Evolutionary conservation across 2,113 vertebrate genomes (phyloP).

Genomic region (Sceloporus undulatus): DNA sequence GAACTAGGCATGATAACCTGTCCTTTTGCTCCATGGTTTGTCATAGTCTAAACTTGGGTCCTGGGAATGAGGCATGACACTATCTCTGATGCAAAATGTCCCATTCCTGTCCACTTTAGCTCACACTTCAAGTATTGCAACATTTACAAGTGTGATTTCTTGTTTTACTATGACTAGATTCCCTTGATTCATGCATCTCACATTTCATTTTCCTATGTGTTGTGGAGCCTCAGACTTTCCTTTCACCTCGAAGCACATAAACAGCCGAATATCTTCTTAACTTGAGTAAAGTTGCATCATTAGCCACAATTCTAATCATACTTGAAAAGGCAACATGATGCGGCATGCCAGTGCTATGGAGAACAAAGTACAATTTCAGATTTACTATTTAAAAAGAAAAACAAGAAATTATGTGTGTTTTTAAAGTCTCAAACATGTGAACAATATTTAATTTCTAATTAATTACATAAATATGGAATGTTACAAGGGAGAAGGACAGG

Average conservation of each 20-base stretch:
- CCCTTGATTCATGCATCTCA: background rate
- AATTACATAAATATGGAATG: background rate
- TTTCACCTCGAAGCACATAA: too few species aligned
- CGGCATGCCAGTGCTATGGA: background rate
- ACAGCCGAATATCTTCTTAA: too few species aligned
- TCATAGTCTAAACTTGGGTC: too few species aligned
- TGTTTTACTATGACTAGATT: background rate
- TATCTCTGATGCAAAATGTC: too few species aligned
- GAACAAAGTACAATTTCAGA: background rate
- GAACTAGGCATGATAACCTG: too few species aligned
- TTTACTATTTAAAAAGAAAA: background rate
- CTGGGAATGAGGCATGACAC: too few species aligned
- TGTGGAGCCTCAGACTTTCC: too few species aligned
- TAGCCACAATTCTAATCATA: too few species aligned
- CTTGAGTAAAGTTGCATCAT: too few species aligned
- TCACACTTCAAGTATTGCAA: background rate
- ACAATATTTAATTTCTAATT: background rate
- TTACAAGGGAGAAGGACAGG: background rate
- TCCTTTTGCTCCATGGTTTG: too few species aligned
- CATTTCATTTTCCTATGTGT: too few species aligned
- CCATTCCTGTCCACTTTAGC: too few species aligned
- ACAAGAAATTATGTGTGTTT: background rate
- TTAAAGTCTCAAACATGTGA: background rate
- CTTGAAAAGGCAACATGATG: background rate
- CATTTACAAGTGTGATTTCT: background rate